A percentile compares a stretch with the other conserved stretches of the same genome.
Evolutionary conservation across 1,140 invertebrate genomes (phyloP).

Genomic region (Lepeophtheirus salmonis): DNA sequence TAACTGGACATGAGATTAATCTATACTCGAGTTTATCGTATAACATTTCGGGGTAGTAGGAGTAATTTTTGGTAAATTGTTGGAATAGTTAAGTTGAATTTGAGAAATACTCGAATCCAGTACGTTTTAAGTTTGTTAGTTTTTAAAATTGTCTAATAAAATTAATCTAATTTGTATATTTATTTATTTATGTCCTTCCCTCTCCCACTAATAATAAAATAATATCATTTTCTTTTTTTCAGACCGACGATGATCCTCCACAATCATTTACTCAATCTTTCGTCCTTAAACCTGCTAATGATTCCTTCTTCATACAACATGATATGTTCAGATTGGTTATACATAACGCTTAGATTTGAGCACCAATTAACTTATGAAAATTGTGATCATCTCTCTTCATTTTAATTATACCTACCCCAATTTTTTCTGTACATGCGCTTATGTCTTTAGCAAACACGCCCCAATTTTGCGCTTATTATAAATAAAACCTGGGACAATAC

Average conservation of each 20-base stretch:
- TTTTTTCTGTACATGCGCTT: too few relatives aligned
- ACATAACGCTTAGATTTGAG: slow-evolving; percentile 36
- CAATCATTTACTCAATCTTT: slow-evolving; percentile 79
- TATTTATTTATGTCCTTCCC: too few relatives aligned
- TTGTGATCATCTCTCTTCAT: not conserved
- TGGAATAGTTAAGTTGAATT: too few relatives aligned
- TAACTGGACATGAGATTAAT: too few relatives aligned
- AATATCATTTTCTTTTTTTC: slow-evolving; percentile 28
- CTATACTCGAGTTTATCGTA: too few relatives aligned
- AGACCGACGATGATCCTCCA: slow-evolving; percentile 79
- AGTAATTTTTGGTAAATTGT: too few relatives aligned
- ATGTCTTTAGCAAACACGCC: too few relatives aligned
- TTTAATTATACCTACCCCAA: not conserved
- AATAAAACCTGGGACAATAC: too few relatives aligned
- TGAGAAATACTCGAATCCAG: too few relatives aligned
- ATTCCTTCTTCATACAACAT: slow-evolving; percentile 71
- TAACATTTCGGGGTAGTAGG: too few relatives aligned
- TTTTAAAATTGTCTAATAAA: slow-evolving; percentile 6
- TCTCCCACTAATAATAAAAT: slow-evolving; percentile 3
- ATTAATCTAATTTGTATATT: too few relatives aligned
- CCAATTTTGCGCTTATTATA: not conserved
- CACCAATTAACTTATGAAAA: not conserved
- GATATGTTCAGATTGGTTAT: slow-evolving; percentile 71
- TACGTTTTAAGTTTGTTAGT: too few relatives aligned
- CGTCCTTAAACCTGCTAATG: slow-evolving; percentile 63